Evolutionary conservation across 2,888 invertebrate species (phyloP).

Genomic region (Deladenus siricidicola): DNA sequence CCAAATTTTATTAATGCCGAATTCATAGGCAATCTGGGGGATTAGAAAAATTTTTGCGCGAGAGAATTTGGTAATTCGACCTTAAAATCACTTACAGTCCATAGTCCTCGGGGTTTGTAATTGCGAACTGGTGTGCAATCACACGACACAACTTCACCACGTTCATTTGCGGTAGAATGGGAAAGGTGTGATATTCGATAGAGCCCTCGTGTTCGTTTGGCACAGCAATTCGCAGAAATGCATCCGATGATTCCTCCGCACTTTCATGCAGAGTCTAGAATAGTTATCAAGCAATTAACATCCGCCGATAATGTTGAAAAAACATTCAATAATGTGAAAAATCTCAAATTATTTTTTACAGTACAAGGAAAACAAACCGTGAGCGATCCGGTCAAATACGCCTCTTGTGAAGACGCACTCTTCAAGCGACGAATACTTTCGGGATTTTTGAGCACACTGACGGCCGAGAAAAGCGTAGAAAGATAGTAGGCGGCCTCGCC

Average conservation of each 20-base stretch:
- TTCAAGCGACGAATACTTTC: constrained; percentile 40
- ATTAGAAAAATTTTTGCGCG: too few relatives aligned
- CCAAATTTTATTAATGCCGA: too few relatives aligned
- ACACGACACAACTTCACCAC: constrained; percentile 79
- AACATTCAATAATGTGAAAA: neutral
- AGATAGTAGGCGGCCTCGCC: constrained; percentile 92
- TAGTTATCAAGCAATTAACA: too few relatives aligned
- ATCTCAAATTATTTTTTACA: neutral
- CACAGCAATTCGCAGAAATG: constrained; percentile 76
- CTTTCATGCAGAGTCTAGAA: constrained; percentile 23
- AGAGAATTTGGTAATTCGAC: neutral
- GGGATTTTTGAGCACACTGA: constrained; percentile 73
- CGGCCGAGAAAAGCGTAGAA: constrained; percentile 83
- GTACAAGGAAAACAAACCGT: constrained; percentile 1
- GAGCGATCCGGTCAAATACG: constrained; percentile 12
- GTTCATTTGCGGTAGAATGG: constrained; percentile 83
- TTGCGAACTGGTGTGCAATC: constrained; percentile 85
- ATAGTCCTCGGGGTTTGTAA: constrained; percentile 92
- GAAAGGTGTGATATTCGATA: constrained; percentile 77
- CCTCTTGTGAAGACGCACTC: constrained; percentile 4
- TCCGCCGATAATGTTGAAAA: neutral
- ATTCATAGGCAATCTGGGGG: too few relatives aligned
- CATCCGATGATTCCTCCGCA: constrained; percentile 25
- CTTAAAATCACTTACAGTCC: constrained; percentile 73
- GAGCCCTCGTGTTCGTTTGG: constrained; percentile 88